Base-by-base conservation (phyloP, 2,888 invertebrate genomes). In the Pseudanteris insignis region DNA sequence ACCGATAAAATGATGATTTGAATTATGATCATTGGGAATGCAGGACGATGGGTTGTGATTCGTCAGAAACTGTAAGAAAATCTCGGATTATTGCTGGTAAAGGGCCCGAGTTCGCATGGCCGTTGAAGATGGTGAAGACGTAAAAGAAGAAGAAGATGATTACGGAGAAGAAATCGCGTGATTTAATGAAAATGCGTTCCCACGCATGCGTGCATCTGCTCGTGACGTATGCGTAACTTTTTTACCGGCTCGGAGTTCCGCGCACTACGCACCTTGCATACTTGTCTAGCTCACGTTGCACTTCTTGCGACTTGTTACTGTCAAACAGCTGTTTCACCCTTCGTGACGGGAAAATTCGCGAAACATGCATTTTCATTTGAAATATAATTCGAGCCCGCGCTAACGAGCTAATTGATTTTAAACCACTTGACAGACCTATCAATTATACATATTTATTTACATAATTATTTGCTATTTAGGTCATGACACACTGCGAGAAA, bases 171-270 rank as follows among this genome's bases (percentile, higher is more conserved):
- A 76, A 76, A 67, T 68, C 68, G 65, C 67, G 68, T 72, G 76
- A 74, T 73, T 77, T 74, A 77, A 75, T 75, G 72, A 74, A 75
- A 73, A 73, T 69, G 66, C 74, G 71, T 76, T 77, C 77, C 76
- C 76, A 77, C 76, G 76, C 74, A 72, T 68, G 57, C 62, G 64
- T 60, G 66, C 66, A 60, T 67, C 68, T 63, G 64, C 67, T 48
- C 61, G 46, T 62, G 61, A 50, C 61, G 55, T 55, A 62, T 62
- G 55, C 61, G 50, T 41, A 28, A 55, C 41, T 58, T 60, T 62
- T 66, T 59, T 55, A 47, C 26, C 37, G 36, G 33, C 53, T 40
- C 40, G 44, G 26, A 48, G 51, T 32, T 53, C 30, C 63, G 51
- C 54, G 54, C 58, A 40, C 62, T 61, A 63, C 67, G 65, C 64